phyloP scores from a whole-genome alignment of 2,113 vertebrate species.

The Gavia stellata region DNA sequence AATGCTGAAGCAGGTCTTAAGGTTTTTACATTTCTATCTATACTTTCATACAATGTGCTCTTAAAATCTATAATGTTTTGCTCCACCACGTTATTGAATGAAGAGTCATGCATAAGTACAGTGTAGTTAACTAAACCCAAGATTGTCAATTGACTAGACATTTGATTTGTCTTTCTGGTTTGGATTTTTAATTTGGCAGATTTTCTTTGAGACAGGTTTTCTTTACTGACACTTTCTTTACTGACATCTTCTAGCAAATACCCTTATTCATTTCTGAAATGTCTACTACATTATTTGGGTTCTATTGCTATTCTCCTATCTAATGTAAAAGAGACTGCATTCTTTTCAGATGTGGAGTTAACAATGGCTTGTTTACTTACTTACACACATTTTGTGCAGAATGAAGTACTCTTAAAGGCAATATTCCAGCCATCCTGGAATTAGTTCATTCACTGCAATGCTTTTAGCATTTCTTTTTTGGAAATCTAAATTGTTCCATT shows the following conservation, averaged over 20 bases:
- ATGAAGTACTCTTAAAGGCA: background rate
- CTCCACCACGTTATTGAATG: background rate
- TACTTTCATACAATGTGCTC: background rate
- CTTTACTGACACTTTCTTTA: background rate
- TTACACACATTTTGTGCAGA: background rate
- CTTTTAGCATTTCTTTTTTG: background rate
- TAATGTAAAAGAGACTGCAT: background rate
- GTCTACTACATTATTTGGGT: background rate
- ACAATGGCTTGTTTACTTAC: background rate
- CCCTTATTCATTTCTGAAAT: background rate
- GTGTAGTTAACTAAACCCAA: background rate
- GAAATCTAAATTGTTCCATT: background rate
- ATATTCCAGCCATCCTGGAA: background rate
- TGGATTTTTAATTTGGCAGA: background rate
- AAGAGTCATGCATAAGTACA: background rate
- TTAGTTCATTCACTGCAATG: background rate
- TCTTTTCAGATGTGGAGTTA: background rate
- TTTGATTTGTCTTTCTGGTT: background rate
- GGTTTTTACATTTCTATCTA: background rate
- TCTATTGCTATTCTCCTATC: background rate
- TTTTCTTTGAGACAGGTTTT: background rate
- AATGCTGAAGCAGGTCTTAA: background rate
- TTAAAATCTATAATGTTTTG: background rate
- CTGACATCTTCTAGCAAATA: background rate
- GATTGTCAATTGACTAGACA: background rate